Base-by-base conservation (phyloP, 2,888 invertebrate genomes). In the Unio pictorum region DNA sequence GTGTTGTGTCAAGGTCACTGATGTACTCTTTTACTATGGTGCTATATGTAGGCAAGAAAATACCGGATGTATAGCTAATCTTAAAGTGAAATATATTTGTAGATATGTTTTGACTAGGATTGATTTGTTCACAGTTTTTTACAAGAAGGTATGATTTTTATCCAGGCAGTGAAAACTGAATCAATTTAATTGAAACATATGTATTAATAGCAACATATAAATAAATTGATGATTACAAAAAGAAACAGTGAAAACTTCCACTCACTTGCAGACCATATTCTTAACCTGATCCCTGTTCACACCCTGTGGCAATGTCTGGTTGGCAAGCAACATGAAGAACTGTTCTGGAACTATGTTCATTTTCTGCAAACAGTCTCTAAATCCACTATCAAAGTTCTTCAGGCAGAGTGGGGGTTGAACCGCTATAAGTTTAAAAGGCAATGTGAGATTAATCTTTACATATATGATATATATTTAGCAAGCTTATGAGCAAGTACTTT, bases 311-410 rank as follows among this genome's bases (percentile, higher is more conserved):
- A 77, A 61, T 23, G 69, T 65, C 63, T 77, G 74, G 63, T 79
- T 76, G 59, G 77, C 75, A 15, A 80, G 64, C 5, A 82, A 69
- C 69, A 74, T 78, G 67, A 82, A 82, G 74, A 79, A 81, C 57
- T 80, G 71, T 45, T 81, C 81, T 3, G 76, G 72, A n/a, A 73
- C 67, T 15, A 81, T 71, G 15, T 73, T 64, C 28, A 73, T 67
- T 20, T 68, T 64, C 2, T 61, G 66, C 67, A 81, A 70, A 68
- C 81, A 80, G 7, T 64, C 28, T 55, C 76, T 72, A 66, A 80
- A 80, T 26, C 80, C 76, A 4, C 64, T 72, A 66, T 81, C 81
- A 55, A 81, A 81, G 30, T 75, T 77, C 28, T 73, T 70, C 56
- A 80, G 72, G 71, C 81, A 81, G 23, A 67, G 68, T 0, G 80